Percentiles rank a stretch among this genome's conserved stretches.
These are phyloP conservation scores for Acromyrmex echinatior DNA, from an alignment of 1,140 invertebrate species.

Conservation along the genomic window DNA sequence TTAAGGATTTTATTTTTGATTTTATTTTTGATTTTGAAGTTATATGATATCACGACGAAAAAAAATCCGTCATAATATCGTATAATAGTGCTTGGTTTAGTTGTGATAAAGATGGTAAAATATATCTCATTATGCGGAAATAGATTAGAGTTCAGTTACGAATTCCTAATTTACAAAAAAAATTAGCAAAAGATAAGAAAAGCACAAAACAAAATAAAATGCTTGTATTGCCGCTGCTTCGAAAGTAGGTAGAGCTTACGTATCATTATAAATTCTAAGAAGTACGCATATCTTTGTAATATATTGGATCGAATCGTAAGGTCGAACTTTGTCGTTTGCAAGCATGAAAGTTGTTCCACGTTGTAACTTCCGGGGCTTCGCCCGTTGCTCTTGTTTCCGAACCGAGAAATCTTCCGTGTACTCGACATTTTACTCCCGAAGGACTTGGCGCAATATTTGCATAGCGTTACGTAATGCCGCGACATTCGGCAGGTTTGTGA, in stretches of 20 bases:
- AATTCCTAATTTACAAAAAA: background rate
- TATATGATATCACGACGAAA: background rate
- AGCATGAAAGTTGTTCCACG: conserved; percentile 45
- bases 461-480: conserved; percentile 45
- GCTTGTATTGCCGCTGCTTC: background rate
- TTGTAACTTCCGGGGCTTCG: conserved; percentile 20
- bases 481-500: conserved; percentile 23
- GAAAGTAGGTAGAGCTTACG: conserved; percentile 23
- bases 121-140: background rate
- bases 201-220: conserved; percentile 16
- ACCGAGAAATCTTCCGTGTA: conserved; percentile 50
- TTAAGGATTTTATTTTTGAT: background rate
- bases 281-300: conserved; percentile 49
- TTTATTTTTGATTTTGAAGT: conserved; percentile 1
- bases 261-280: conserved; percentile 46
- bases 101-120: background rate
- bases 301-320: conserved; percentile 50
- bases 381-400: conserved; percentile 36
- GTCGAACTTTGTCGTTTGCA: conserved; percentile 53
- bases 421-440: conserved; percentile 40
- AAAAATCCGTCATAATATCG: too few species aligned
- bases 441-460: conserved; percentile 53
- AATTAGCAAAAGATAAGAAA: background rate
- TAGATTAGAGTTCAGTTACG: background rate
- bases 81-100: too few species aligned